Conservation (phyloP, 2,888 invertebrate species). For the Rhagium mordax region DNA sequence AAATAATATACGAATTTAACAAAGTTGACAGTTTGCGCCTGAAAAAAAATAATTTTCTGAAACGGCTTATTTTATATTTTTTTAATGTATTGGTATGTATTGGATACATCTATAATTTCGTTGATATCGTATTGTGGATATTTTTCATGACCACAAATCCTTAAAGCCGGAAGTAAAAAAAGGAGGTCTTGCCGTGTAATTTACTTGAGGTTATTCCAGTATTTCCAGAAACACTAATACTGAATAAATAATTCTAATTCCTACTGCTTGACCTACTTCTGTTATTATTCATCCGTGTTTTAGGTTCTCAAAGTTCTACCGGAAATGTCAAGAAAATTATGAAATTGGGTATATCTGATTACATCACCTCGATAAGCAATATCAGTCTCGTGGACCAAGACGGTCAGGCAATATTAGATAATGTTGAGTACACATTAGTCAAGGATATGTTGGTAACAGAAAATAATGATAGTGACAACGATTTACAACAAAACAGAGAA, state of each 20-base stretch:
- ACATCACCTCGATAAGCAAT: constrained; percentile 51
- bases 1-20: too few species aligned
- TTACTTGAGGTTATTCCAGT: too few species aligned
- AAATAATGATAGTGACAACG: constrained; percentile 16
- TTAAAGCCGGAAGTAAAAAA: too few species aligned
- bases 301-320: constrained; percentile 3
- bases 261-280: constrained; percentile 9
- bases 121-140: too few species aligned
- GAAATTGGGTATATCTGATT: constrained; percentile 53
- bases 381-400: constrained; percentile 52
- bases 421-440: constrained; percentile 48
- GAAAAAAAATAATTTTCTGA: too few species aligned
- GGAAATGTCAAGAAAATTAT: constrained; percentile 45
- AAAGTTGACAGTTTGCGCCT: too few species aligned
- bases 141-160: too few species aligned
- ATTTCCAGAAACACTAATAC: neutral
- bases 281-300: constrained; percentile 9
- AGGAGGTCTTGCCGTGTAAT: too few species aligned
- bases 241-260: constrained; percentile 4
- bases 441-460: constrained; percentile 47
- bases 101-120: too few species aligned
- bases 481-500: constrained; percentile 45
- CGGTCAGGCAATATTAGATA: constrained; percentile 49
- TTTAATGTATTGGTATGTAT: too few species aligned
- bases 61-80: too few species aligned